These are phyloP conservation scores for Selenia dentaria DNA, from an alignment of 2,888 invertebrate genomes.

Conservation along the genomic window DNA sequence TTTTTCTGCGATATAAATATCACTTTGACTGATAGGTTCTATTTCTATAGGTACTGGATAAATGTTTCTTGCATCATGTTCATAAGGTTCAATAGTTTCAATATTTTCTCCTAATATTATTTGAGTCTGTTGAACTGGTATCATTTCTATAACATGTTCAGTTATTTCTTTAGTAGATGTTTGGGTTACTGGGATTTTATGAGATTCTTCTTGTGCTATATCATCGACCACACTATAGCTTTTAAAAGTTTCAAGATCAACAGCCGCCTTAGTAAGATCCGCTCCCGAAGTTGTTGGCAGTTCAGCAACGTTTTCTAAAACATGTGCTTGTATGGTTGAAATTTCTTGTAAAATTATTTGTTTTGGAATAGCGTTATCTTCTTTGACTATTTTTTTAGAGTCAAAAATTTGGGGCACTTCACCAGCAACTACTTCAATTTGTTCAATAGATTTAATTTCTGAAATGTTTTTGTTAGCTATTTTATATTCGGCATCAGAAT, in stretches of 20 bases:
- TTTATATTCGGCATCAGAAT: conserved; percentile 15
- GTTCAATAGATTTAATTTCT: conserved; percentile 56
- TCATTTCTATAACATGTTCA: conserved; percentile 55
- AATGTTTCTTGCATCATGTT: conserved; percentile 40
- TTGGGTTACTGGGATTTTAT: conserved; percentile 56
- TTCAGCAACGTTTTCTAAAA: conserved; percentile 51
- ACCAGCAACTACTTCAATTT: conserved; percentile 46
- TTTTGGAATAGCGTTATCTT: conserved; percentile 51
- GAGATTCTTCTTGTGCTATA: conserved; percentile 69
- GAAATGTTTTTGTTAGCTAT: conserved; percentile 45
- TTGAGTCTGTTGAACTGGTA: conserved; percentile 59
- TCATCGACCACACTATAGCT: conserved; percentile 58
- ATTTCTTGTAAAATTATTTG: conserved; percentile 54
- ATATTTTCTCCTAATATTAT: conserved; percentile 55
- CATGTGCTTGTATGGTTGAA: conserved; percentile 44
- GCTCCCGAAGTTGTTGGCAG: conserved; percentile 38
- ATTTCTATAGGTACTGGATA: conserved; percentile 46
- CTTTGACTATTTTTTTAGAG: conserved; percentile 29
- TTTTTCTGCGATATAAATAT: conserved; percentile 57
- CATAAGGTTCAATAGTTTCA: no score
- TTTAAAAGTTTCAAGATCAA: conserved; percentile 55
- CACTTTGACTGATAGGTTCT: conserved; percentile 53
- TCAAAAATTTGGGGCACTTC: conserved; percentile 47
- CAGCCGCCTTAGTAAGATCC: conserved; percentile 46
- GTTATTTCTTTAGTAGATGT: conserved; percentile 66